These are phyloP conservation scores for Cherax destructor DNA, from an alignment of 1,140 invertebrate species.

Conservation along the genomic window DNA sequence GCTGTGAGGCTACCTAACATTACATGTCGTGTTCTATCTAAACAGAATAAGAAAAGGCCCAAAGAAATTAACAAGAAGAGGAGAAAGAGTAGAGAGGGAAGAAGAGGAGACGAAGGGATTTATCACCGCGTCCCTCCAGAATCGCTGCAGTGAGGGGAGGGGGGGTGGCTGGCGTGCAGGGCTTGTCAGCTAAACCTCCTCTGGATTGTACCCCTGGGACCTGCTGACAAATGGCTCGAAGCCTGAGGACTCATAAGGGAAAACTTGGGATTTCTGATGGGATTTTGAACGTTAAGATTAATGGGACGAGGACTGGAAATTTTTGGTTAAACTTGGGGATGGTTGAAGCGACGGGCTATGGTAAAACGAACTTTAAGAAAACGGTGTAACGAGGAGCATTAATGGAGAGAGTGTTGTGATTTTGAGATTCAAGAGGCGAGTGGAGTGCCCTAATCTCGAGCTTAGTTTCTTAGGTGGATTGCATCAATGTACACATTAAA, in stretches of 20 bases:
- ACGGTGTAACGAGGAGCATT: too few species aligned
- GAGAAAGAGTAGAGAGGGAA: neutral
- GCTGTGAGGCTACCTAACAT: too few species aligned
- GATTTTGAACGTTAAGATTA: constrained; percentile 56
- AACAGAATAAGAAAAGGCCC: too few species aligned
- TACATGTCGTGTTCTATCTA: too few species aligned
- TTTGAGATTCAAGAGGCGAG: too few species aligned
- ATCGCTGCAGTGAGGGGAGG: constrained; percentile 31
- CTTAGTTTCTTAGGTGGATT: too few species aligned
- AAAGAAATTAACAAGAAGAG: neutral
- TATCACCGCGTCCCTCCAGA: constrained; percentile 8
- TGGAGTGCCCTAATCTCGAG: too few species aligned
- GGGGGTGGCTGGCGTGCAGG: constrained; percentile 12
- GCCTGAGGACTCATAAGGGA: constrained; percentile 55
- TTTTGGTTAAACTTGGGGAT: constrained; percentile 34
- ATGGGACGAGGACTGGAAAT: constrained; percentile 28
- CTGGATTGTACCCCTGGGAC: constrained; percentile 25
- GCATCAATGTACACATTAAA: too few species aligned
- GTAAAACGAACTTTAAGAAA: too few species aligned
- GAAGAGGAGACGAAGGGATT: constrained; percentile 15
- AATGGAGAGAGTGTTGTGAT: too few species aligned
- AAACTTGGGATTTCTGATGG: constrained; percentile 59
- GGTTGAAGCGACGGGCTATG: neutral
- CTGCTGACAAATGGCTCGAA: constrained; percentile 47
- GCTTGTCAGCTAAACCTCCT: constrained; percentile 15